These are phyloP conservation scores for Bucco capensis DNA, from an alignment of 2,113 vertebrate genomes.

Conservation along the genomic window DNA sequence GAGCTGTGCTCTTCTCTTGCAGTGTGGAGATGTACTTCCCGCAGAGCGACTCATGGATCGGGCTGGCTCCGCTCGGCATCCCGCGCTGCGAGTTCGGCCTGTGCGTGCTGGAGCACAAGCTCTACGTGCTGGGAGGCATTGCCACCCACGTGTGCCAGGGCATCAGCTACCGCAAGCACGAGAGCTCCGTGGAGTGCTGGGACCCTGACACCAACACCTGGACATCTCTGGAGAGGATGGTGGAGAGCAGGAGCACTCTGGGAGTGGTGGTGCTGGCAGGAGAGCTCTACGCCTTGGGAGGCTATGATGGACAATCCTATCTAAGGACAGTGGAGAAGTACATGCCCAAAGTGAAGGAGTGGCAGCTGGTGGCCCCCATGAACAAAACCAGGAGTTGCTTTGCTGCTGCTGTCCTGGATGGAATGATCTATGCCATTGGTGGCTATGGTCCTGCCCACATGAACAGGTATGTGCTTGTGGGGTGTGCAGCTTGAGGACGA, in stretches of 20 bases:
- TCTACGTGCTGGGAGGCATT: conserved; percentile 94
- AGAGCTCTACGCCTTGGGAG: conserved; percentile 93
- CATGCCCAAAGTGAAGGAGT: conserved; percentile 89
- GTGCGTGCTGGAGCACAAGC: conserved; percentile 91
- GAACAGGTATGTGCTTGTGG: conserved; percentile 83
- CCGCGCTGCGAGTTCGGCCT: conserved; percentile 94
- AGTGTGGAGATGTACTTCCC: conserved; percentile 99
- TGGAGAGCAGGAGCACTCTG: conserved; percentile 90
- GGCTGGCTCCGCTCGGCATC: conserved; percentile 89
- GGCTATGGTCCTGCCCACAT: conserved; percentile 96
- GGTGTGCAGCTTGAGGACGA: no score
- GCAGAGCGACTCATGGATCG: conserved; percentile 97
- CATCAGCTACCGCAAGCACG: conserved; percentile 89
- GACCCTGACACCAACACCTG: conserved; percentile 95
- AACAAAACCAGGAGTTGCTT: conserved; percentile 94
- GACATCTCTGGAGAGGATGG: conserved; percentile 90
- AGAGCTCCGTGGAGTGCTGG: conserved; percentile 95
- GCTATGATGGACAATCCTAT: conserved; percentile 95
- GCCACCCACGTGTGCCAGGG: conserved; percentile 92
- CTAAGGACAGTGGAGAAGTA: conserved; percentile 95
- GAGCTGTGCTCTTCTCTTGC: conserved; percentile 34
- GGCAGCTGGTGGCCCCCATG: conserved; percentile 95
- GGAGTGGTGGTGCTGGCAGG: conserved; percentile 90
- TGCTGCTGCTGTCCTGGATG: conserved; percentile 89
- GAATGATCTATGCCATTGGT: conserved; percentile 96